phyloP scores from a whole-genome alignment of 2,113 vertebrate species.

The Thamnaconus septentrionalis region DNA sequence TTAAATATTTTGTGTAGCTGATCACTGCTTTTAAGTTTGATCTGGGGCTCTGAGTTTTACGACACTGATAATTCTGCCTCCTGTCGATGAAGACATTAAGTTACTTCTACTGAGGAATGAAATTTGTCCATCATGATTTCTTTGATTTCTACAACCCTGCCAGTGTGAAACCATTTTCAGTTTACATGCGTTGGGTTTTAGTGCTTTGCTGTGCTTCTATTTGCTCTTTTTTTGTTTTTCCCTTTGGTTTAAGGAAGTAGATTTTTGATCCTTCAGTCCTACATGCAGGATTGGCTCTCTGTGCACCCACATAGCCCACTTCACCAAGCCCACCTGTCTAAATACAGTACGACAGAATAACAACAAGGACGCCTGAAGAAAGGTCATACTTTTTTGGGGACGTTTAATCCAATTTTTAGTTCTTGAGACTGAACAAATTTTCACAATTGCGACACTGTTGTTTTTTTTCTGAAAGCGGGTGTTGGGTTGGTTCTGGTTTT shows the following conservation, averaged over 20 bases:
- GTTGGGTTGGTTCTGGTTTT: not conserved
- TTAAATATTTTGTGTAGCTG: conserved; percentile 3
- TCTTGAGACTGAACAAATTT: conserved; percentile 26
- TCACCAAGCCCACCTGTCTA: conserved; percentile 37
- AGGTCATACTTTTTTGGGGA: conserved; percentile 2
- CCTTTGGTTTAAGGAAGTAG: conserved; percentile 7
- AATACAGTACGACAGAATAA: conserved; percentile 11
- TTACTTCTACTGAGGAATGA: not conserved
- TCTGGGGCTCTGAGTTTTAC: not conserved
- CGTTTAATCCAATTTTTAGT: not conserved
- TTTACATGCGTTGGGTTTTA: conserved; percentile 52
- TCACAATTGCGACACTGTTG: conserved; percentile 20
- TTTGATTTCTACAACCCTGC: conserved; percentile 14
- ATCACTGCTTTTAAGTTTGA: conserved; percentile 15
- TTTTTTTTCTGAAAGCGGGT: not conserved
- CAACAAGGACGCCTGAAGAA: conserved; percentile 14
- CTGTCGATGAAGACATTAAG: not conserved
- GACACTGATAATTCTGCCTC: no score
- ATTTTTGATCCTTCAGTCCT: conserved; percentile 66
- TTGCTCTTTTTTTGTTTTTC: conserved; percentile 12
- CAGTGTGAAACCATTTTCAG: conserved; percentile 31
- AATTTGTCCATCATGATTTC: not conserved
- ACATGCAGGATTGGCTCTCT: conserved; percentile 52
- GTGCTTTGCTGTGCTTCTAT: conserved; percentile 51
- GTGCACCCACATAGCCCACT: conserved; percentile 67